These are phyloP conservation scores for Hepsetus odoe DNA, from an alignment of 2,113 vertebrate genomes.

Conservation along the genomic window DNA sequence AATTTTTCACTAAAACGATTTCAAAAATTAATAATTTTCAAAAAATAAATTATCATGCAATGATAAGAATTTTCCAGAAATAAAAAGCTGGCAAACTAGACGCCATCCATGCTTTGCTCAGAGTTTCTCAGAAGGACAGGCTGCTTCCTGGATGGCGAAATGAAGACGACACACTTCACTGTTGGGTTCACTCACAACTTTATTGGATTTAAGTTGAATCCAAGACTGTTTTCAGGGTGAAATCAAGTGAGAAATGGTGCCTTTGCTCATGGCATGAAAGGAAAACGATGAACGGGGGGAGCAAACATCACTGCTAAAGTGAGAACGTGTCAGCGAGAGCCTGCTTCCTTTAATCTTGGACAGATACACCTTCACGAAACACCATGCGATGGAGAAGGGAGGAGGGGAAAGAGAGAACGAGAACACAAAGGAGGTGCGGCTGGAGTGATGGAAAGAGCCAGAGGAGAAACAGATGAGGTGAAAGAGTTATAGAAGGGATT, in stretches of 20 bases:
- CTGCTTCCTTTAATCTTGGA: background rate
- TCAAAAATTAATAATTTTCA: too few relatives aligned
- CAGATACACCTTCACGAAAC: constrained; percentile 20
- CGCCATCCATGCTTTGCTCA: too few relatives aligned
- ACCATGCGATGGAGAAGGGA: background rate
- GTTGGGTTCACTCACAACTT: constrained; percentile 33
- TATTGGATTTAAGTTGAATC: constrained; percentile 40
- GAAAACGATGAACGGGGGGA: constrained; percentile 32
- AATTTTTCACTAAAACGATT: too few relatives aligned
- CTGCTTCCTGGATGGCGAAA: background rate
- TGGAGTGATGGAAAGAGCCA: background rate
- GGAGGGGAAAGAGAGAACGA: background rate
- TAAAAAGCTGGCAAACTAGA: too few relatives aligned
- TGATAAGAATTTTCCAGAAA: too few relatives aligned
- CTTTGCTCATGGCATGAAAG: background rate
- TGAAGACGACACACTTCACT: background rate
- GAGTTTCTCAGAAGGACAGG: too few relatives aligned
- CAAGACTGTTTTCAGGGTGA: background rate
- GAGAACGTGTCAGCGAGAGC: background rate
- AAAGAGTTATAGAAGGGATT: background rate
- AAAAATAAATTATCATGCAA: too few relatives aligned
- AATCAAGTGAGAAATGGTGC: too few relatives aligned
- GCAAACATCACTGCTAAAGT: background rate
- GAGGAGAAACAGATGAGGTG: background rate
- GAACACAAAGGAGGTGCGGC: background rate